Conservation (phyloP, 2,797 vertebrate species). For the Chaetophractus vellerosus region DNA sequence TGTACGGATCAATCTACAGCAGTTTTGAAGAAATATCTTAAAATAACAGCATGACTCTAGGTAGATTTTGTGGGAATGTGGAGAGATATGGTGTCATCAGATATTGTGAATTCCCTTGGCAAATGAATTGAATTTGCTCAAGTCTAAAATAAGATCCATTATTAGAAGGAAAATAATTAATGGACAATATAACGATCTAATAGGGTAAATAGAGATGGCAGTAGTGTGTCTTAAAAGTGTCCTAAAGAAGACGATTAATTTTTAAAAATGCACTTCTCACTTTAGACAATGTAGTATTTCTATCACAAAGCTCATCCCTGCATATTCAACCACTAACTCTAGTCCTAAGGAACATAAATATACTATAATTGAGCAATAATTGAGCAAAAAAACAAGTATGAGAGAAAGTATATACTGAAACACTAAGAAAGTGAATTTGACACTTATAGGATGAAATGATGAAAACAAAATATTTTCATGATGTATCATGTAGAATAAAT, state of each 20-base stretch:
- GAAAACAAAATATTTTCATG: conserved; percentile 12
- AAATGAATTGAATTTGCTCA: not conserved
- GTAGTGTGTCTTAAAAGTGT: not conserved
- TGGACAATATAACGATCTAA: not conserved
- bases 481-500: not conserved
- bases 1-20: not conserved
- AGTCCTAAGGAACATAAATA: not conserved
- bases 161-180: not conserved
- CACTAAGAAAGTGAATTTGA: not conserved
- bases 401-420: not conserved
- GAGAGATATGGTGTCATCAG: conserved; percentile 9
- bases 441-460: not conserved
- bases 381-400: not conserved
- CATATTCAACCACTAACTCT: not conserved
- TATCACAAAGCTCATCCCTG: not conserved
- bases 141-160: not conserved
- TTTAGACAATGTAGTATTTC: not conserved
- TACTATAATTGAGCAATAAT: not conserved
- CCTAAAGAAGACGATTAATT: not conserved
- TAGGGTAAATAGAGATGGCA: not conserved
- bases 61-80: not conserved
- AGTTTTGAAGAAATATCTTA: not conserved
- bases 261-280: not conserved
- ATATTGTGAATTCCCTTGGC: conserved; percentile 5
- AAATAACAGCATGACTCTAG: not conserved